Percentiles rank a stretch among this genome's conserved stretches.
phyloP scores from a whole-genome alignment of 2,113 vertebrate genomes.

The Clarias batrachus region DNA sequence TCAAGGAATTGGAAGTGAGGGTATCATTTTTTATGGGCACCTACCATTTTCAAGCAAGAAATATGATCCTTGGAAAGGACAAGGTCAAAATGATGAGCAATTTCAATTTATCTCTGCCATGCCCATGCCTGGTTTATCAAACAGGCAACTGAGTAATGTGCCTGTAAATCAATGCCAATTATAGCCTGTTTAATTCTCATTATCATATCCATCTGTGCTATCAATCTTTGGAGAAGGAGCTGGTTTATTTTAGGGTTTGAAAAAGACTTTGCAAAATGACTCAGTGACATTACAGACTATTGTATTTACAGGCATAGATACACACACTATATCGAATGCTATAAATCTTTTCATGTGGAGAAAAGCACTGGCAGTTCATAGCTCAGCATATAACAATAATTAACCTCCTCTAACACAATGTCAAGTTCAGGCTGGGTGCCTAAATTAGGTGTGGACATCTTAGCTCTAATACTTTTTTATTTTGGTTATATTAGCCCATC shows the following conservation, averaged over 20 bases:
- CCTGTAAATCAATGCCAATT: conserved; percentile 28
- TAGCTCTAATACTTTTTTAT: neutral
- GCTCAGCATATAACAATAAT: neutral
- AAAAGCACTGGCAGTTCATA: neutral
- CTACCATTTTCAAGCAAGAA: conserved; percentile 8
- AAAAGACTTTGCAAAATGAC: conserved; percentile 6
- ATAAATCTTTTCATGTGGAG: conserved; percentile 4
- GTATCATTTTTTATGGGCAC: conserved; percentile 35
- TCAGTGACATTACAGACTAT: neutral
- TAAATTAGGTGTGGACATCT: neutral
- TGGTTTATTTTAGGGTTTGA: neutral
- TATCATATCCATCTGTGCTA: conserved; percentile 32
- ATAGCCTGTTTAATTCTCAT: conserved; percentile 34
- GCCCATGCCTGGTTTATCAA: conserved; percentile 21
- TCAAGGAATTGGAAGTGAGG: conserved; percentile 8
- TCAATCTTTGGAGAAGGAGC: conserved; percentile 17
- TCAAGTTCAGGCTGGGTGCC: neutral
- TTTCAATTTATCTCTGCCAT: conserved; percentile 24
- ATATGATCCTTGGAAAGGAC: conserved; percentile 13
- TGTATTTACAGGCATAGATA: neutral
- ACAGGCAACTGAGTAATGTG: conserved; percentile 20
- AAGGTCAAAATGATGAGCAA: conserved; percentile 35
- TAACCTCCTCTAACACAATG: neutral
- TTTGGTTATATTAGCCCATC: neutral
- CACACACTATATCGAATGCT: neutral